Evolutionary conservation across 2,797 vertebrate species (phyloP), one percentile per base, ranked within the genome.

Genomic region (Nasua narica): DNA sequence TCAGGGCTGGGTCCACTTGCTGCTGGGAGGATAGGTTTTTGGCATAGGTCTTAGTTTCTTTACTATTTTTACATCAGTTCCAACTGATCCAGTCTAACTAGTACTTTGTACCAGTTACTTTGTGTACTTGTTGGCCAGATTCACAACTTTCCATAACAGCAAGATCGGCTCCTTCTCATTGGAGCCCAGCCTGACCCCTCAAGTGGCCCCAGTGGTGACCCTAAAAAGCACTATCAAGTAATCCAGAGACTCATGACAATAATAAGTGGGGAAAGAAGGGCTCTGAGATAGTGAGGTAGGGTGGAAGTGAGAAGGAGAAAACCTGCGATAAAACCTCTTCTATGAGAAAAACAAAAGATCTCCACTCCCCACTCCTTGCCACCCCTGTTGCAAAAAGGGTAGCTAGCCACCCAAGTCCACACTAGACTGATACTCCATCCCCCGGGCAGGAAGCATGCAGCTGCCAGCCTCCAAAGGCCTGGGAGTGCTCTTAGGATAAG

Each of bases 191-290:
- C 99, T 98, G 52, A 99, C 98, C 93, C 99, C 99, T 48, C 15
- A 76, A 67, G 98, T 98, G 91, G 99, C 98, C 95, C 99, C 99
- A 97, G 99, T 99, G 98, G 99, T 99, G 98, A 99, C 98, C 98
- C 99, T 98, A 98, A 99, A 99, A 97, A 99, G 96, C 97, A 99
- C 98, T 98, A 99, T 99, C 99, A 99, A 98, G 98, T 99, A 99
- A 98, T 99, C 99, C 76, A 99, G 99, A 99, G 99, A 99, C 91
- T 99, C 99, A 99, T 99, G 98, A 98, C 98, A 96, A 90, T 91
- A 95, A 95, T 91, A 95, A 95, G 91, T 81, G 43, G 35, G 60
- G 94, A 91, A 37, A 23, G 82, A 88, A 92, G 1, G 93, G 58
- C 87, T 93, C 94, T 86, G 72, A 94, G 90, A 87, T 56, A 76